Base-by-base conservation (phyloP, 1,140 invertebrate genomes). In the Bemisia tabaci region DNA sequence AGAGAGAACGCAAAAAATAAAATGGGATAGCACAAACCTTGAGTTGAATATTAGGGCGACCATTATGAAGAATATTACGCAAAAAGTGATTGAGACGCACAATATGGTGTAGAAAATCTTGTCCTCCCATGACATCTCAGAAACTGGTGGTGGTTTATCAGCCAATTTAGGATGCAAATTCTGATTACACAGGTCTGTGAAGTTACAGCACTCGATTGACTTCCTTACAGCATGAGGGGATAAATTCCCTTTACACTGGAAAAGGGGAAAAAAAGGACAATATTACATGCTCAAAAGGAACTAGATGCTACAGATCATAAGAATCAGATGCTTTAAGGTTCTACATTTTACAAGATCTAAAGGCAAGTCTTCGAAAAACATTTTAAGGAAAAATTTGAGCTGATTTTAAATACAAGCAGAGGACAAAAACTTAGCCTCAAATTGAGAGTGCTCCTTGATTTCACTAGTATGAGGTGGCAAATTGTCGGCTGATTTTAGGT, bases 221-320 rank as follows among this genome's bases (percentile, higher is more conserved):
- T 91, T 93, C 1, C 87, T 86, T 17, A 48, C 33, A 9, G 17
- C 33, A 17, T 48, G 33, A 48, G 33, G 33, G 71, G 84, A 81
- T 62, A 89, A 79, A 67, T 88, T 82, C 22, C 89, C 91, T 79
- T 94, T 92, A 75, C 94, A 97, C 87, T 95, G 84, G 21, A 82
- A 83, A 72, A 71, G 61, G 73, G 72, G 5, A 48, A 48, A 48
- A 48, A 17, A 48, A 9, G 17, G 17, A 9, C 33, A 48, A 17
- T 48, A 9, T 48, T 48, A n/a, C n/a, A n/a, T n/a, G n/a, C n/a
- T n/a, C n/a, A n/a, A n/a, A n/a, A n/a, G n/a, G n/a, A n/a, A n/a
- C n/a, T n/a, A n/a, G n/a, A n/a, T n/a, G n/a, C n/a, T n/a, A n/a
- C n/a, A n/a, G n/a, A n/a, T n/a, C n/a, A n/a, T n/a, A n/a, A n/a